Conservation (phyloP, 1,140 invertebrate genomes). For the Akabosia matsudoensis region DNA sequence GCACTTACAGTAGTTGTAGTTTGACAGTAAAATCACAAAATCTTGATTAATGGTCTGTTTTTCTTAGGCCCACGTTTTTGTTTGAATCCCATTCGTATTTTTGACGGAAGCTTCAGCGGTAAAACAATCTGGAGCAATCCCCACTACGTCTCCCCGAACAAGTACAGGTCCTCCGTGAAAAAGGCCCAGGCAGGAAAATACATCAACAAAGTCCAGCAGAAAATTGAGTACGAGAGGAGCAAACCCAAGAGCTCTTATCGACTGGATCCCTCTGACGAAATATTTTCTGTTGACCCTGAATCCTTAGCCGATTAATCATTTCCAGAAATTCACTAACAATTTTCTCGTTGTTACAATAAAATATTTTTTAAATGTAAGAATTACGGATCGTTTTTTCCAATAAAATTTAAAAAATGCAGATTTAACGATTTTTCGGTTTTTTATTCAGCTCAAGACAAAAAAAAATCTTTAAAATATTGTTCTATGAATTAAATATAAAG, state of each 20-base stretch:
- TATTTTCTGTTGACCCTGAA: slow-evolving; percentile 60
- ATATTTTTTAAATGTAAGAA: no score
- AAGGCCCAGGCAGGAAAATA: slow-evolving; percentile 73
- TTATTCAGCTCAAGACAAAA: no score
- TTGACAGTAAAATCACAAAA: neutral
- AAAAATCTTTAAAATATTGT: no score
- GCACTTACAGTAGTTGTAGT: neutral
- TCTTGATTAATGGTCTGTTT: slow-evolving; percentile 12
- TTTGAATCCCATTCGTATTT: slow-evolving; percentile 89
- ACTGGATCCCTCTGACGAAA: slow-evolving; percentile 62
- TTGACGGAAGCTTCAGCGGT: slow-evolving; percentile 92
- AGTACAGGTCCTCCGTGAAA: slow-evolving; percentile 67
- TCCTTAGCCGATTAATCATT: slow-evolving; percentile 51
- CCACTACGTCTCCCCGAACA: slow-evolving; percentile 84
- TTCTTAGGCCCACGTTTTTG: slow-evolving; percentile 82
- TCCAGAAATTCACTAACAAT: no score
- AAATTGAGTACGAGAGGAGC: slow-evolving; percentile 66
- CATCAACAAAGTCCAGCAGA: slow-evolving; percentile 71
- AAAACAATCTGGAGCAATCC: slow-evolving; percentile 90
- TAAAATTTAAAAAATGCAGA: no score
- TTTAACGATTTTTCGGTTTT: no score
- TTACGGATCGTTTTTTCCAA: no score
- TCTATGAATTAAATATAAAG: no score
- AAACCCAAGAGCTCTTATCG: slow-evolving; percentile 68
- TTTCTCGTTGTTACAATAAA: no score